Conservation (phyloP, 2,113 vertebrate species). For the Stegostoma tigrinum region DNA sequence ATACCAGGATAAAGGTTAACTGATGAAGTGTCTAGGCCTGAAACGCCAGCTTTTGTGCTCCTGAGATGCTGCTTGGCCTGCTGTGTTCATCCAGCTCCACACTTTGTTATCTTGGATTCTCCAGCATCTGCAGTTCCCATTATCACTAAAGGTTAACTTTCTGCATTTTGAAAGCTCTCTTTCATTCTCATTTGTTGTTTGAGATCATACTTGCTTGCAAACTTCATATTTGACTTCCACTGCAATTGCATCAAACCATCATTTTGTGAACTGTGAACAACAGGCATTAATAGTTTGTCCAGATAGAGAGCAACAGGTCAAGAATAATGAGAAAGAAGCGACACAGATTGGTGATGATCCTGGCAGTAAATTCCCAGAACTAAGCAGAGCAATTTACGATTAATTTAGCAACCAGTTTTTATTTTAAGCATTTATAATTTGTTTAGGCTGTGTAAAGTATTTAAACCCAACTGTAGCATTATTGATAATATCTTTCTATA, state of each 20-base stretch:
- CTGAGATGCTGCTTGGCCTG: no score
- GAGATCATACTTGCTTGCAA: background rate
- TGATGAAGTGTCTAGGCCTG: no score
- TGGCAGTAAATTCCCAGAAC: background rate
- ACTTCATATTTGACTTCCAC: background rate
- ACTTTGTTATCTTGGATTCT: no score
- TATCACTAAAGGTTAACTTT: background rate
- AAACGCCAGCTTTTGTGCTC: no score
- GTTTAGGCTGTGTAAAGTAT: background rate
- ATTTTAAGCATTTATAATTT: background rate
- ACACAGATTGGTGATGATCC: background rate
- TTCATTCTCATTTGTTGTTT: background rate
- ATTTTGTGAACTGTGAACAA: background rate
- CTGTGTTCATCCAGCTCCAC: no score
- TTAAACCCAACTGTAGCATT: background rate
- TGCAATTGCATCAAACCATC: background rate
- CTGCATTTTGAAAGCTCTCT: background rate
- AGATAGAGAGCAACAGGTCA: background rate
- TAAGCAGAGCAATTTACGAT: background rate
- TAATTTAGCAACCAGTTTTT: background rate
- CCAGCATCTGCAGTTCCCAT: no score
- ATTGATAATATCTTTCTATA: background rate
- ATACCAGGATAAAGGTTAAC: background rate
- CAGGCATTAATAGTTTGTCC: background rate
- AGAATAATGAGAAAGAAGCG: background rate